A percentile compares a stretch with the other conserved stretches of the same genome.
Conservation (phyloP, 2,797 vertebrate genomes). For the Hypotaenidia philippensis region DNA sequence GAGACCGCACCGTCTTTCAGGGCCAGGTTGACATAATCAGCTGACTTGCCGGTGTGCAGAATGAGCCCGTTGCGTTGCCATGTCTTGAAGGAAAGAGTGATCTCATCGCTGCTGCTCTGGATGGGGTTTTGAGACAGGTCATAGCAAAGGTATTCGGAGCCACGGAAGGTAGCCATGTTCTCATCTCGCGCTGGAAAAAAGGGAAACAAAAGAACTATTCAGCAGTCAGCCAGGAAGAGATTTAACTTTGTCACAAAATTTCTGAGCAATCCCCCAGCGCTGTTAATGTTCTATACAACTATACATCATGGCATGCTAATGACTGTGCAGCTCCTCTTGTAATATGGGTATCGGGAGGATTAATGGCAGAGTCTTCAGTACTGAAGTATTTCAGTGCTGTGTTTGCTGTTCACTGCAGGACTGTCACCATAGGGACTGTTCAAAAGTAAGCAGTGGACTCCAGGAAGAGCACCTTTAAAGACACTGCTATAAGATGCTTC, state of each 20-base stretch:
- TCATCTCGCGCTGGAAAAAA: slow-evolving; percentile 89
- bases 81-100: slow-evolving; percentile 98
- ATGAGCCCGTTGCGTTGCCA: slow-evolving; percentile 98
- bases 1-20: slow-evolving; percentile 97
- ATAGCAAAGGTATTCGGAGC: slow-evolving; percentile 97
- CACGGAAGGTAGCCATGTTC: slow-evolving; percentile 96
- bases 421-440: slow-evolving; percentile 5
- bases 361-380: neutral
- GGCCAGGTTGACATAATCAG: slow-evolving; percentile 98
- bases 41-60: slow-evolving; percentile 96
- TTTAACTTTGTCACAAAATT: neutral
- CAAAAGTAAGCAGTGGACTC: neutral
- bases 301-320: neutral
- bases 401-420: slow-evolving; percentile 7
- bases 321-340: neutral
- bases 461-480: neutral
- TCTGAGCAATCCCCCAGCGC: neutral
- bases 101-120: slow-evolving; percentile 98
- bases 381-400: neutral
- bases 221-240: neutral
- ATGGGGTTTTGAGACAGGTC: slow-evolving; percentile 98
- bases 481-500: neutral
- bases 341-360: neutral
- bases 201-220: neutral
- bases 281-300: neutral